These are phyloP conservation scores for Danionella dracula DNA, from an alignment of 2,797 vertebrate species.

Conservation along the genomic window DNA sequence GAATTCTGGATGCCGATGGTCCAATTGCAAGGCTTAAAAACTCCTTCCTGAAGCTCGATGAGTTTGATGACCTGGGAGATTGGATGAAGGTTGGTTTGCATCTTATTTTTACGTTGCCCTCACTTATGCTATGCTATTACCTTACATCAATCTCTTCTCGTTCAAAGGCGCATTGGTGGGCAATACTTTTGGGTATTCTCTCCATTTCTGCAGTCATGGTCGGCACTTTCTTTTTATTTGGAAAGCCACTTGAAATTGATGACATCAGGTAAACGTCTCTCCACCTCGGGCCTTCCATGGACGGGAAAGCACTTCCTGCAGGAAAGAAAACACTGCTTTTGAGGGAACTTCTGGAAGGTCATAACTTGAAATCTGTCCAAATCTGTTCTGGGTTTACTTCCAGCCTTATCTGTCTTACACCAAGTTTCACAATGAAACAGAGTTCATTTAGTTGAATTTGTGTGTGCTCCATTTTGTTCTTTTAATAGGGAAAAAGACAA, in stretches of 20 bases:
- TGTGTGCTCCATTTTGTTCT: not conserved
- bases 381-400: conserved; percentile 26
- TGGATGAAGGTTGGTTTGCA: conserved; percentile 71
- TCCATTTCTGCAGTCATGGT: conserved; percentile 70
- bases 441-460: conserved; percentile 31
- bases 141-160: not conserved
- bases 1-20: conserved; percentile 73
- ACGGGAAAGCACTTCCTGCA: not conserved
- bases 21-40: conserved; percentile 76
- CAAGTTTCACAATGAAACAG: conserved; percentile 32
- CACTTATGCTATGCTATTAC: not conserved
- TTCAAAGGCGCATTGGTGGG: conserved; percentile 72
- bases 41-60: conserved; percentile 65
- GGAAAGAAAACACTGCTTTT: not conserved
- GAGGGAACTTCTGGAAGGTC: not conserved
- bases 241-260: conserved; percentile 55
- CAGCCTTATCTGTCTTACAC: not conserved
- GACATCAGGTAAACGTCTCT: not conserved
- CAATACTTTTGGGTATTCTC: conserved; percentile 66
- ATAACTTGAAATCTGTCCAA: not conserved
- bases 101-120: not conserved
- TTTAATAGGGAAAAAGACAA: not conserved
- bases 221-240: conserved; percentile 64
- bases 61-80: conserved; percentile 64
- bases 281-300: not conserved